phyloP scores from a whole-genome alignment of 2,113 vertebrate genomes.

The Crotalus horridus region DNA sequence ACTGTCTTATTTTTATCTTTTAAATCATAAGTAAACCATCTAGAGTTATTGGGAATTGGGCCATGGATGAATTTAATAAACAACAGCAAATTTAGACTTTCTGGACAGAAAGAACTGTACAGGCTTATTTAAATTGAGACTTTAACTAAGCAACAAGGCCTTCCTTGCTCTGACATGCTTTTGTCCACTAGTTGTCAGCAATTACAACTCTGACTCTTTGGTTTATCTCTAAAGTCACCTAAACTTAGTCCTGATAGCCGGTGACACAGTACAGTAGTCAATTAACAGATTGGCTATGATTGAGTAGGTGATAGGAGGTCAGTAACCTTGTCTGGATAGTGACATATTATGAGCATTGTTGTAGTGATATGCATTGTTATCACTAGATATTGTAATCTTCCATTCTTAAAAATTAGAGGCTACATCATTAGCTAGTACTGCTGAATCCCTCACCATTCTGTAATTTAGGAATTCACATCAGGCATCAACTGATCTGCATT shows the following conservation, averaged over 20 bases:
- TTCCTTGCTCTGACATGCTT: background rate
- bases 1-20: background rate
- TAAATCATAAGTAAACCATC: background rate
- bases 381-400: background rate
- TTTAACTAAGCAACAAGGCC: background rate
- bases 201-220: background rate
- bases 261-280: background rate
- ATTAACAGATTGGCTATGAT: background rate
- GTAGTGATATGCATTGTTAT: conserved; percentile 30
- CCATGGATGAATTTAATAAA: background rate
- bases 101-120: background rate
- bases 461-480: background rate
- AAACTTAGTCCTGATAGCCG: background rate
- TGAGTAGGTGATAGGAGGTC: background rate
- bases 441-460: background rate
- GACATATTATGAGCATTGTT: background rate
- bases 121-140: background rate
- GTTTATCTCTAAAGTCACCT: background rate
- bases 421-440: background rate
- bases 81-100: background rate
- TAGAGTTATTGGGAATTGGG: background rate
- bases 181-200: background rate
- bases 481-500: conserved; percentile 11
- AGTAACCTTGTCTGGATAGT: background rate
- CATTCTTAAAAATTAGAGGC: conserved; percentile 12